These are phyloP conservation scores for Acanthosepion pharaonis DNA, from an alignment of 2,888 invertebrate genomes.

Conservation along the genomic window DNA sequence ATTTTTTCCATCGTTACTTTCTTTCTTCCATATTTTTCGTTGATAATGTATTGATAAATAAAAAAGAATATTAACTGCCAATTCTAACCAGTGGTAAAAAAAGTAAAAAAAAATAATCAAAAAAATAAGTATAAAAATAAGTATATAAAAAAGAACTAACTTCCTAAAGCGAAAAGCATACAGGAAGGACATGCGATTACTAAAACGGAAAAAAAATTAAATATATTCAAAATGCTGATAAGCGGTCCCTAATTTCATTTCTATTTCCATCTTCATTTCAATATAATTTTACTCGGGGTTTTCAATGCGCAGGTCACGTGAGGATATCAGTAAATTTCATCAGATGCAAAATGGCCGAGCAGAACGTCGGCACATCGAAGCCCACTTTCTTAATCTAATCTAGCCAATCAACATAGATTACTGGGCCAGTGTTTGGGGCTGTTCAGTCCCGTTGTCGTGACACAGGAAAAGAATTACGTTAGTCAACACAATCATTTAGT, in stretches of 20 bases:
- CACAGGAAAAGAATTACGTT: background rate
- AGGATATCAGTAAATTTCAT: background rate
- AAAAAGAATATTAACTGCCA: too few species aligned
- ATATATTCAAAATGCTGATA: background rate
- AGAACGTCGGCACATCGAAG: background rate
- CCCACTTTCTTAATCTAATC: background rate
- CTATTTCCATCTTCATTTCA: background rate
- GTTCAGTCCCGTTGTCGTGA: background rate
- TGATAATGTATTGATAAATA: too few species aligned
- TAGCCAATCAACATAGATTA: background rate
- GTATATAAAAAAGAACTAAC: too few species aligned
- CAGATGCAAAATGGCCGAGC: background rate
- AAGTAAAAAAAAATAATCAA: too few species aligned
- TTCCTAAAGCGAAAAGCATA: too few species aligned
- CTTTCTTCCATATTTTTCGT: too few species aligned
- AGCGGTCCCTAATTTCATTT: background rate
- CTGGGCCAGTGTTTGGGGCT: background rate
- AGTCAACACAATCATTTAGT: background rate
- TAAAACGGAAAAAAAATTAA: background rate
- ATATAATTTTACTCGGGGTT: background rate
- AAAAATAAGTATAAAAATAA: too few species aligned
- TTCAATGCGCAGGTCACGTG: background rate
- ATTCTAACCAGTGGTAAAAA: too few species aligned
- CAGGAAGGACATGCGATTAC: too few species aligned
- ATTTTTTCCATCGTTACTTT: too few species aligned